Evolutionary conservation across 2,113 vertebrate genomes (phyloP), one percentile per base, ranked within the genome.

Genomic region (Sciurus niger): DNA sequence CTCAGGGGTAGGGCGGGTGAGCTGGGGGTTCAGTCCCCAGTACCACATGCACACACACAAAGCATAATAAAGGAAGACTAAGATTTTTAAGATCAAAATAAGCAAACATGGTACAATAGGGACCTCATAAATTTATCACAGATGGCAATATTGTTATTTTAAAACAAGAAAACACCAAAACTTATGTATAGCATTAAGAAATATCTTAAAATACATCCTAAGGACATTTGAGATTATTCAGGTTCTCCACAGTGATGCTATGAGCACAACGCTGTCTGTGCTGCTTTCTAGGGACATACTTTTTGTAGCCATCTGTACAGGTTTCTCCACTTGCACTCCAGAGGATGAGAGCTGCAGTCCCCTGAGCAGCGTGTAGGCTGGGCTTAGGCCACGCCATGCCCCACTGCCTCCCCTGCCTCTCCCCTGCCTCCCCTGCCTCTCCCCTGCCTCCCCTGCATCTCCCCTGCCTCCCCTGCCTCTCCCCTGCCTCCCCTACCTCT

Each of bases 121-220:
- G 68, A 11, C 40, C 60, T 82, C 46, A 32, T 46, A 48, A 58
- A 16, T 87, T 83, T 94, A 84, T 51, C 63, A 51, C 2, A 65
- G 43, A 48, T 84, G 67, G 53, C n/a, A 76, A 76, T n/a, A 34
- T 37, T 34, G 5, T 68, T 30, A 76, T 88, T 92, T 94, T 90
- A 82, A 89, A 91, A 83, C 40, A 60, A 55, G 3, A 72, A 84
- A 94, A 84, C 8, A 79, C 37, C 43, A 90, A 60, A 82, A 63
- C 7, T 80, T 74, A 77, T 20, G 87, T 83, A n/a, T 91, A 79
- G 85, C 95, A 84, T 25, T 84, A 90, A 95, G 55, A 84, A 84
- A 40, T 40, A 76, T 18, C 34, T 34, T 17, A n/a, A 17, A n/a
- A 70, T 70, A 34, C 60, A 8, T 77, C 74, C 55, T 90, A 70